Conservation (phyloP, 2,797 vertebrate genomes). For the Ctenosaura bakeri region DNA sequence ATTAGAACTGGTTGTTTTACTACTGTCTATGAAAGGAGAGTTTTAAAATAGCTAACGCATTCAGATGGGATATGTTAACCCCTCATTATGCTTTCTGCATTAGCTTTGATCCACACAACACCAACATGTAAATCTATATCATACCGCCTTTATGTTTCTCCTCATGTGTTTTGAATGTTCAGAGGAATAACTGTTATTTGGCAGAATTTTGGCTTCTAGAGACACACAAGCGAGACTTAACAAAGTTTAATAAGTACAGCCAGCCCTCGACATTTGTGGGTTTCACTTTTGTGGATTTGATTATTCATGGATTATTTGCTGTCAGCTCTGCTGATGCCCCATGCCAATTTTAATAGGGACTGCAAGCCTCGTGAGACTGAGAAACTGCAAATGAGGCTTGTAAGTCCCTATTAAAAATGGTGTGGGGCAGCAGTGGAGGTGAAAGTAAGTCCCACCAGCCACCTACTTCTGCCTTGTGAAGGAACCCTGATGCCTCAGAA, state of each 20-base stretch:
- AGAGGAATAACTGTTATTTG: slow-evolving; percentile 16
- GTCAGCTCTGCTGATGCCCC: too few relatives aligned
- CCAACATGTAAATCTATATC: background rate
- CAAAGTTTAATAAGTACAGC: too few relatives aligned
- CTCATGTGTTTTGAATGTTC: background rate
- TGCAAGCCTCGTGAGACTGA: too few relatives aligned
- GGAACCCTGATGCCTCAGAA: too few relatives aligned
- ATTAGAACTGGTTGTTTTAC: background rate
- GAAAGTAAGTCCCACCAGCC: too few relatives aligned
- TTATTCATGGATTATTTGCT: too few relatives aligned
- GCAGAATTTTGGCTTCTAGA: background rate
- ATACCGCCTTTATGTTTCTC: background rate
- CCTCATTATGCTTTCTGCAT: background rate
- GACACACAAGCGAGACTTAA: background rate
- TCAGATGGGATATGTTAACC: background rate
- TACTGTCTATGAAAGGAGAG: background rate
- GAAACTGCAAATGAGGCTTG: too few relatives aligned
- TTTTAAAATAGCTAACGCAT: background rate
- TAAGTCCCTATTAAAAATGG: too few relatives aligned
- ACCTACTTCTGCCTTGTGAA: too few relatives aligned
- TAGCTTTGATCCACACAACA: background rate
- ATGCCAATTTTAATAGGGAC: too few relatives aligned
- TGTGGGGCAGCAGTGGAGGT: too few relatives aligned
- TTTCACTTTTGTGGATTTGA: background rate
- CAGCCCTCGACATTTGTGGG: too few relatives aligned